Conservation (phyloP, 1,140 invertebrate genomes). For the Thrips palmi region DNA sequence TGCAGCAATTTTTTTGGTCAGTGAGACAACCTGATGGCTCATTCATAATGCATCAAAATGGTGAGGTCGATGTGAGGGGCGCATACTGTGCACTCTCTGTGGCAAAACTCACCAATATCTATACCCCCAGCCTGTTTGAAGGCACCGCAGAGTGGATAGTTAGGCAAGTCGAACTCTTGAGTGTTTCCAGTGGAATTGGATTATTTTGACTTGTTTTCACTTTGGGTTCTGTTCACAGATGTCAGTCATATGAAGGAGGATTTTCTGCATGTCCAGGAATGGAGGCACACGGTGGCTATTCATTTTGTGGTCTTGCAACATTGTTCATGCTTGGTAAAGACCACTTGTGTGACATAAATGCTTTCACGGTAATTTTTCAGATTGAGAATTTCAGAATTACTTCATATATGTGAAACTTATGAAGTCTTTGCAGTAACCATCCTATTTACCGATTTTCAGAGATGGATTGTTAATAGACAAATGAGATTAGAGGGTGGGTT, state of each 20-base stretch:
- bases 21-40: constrained; percentile 70
- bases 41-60: constrained; percentile 77
- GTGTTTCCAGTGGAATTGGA: too few species aligned
- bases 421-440: neutral
- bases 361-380: constrained; percentile 43
- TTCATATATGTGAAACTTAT: constrained; percentile 1
- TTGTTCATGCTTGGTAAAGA: constrained; percentile 64
- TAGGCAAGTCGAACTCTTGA: constrained; percentile 24
- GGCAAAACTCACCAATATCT: constrained; percentile 72
- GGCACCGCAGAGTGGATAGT: constrained; percentile 80
- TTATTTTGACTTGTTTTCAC: neutral
- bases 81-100: constrained; percentile 87
- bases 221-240: constrained; percentile 28
- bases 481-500: constrained; percentile 85
- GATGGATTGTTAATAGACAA: constrained; percentile 76
- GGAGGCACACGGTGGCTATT: constrained; percentile 97
- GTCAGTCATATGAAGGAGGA: constrained; percentile 97
- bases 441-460: constrained; percentile 22
- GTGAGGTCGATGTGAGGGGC: constrained; percentile 91
- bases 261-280: constrained; percentile 86
- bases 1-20: constrained; percentile 59
- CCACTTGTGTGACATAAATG: constrained; percentile 57
- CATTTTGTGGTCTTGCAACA: constrained; percentile 87
- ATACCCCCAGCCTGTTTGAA: constrained; percentile 57
- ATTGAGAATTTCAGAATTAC: constrained; percentile 3